Conservation (phyloP, 2,113 vertebrate genomes). For the Mesitornis unicolor region DNA sequence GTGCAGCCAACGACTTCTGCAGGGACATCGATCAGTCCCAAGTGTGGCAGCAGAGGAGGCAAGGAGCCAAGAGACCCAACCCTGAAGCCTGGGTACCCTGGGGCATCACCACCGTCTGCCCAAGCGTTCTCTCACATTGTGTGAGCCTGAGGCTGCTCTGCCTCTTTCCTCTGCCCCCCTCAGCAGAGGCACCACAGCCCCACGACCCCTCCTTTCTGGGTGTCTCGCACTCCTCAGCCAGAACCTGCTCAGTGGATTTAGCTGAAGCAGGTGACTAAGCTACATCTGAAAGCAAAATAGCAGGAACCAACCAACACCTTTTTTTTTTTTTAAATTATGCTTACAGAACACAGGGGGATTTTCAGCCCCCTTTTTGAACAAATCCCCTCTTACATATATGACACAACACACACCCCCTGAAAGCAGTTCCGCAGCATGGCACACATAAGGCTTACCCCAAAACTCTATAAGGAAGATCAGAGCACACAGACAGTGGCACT, state of each 20-base stretch:
- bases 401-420: too few species aligned
- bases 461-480: not conserved
- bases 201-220: too few species aligned
- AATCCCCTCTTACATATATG: rapidly evolving
- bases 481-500: rapidly evolving
- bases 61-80: not conserved
- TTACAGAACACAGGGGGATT: not conserved
- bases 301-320: not conserved
- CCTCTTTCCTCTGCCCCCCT: not conserved
- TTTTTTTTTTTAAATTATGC: not conserved
- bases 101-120: not conserved
- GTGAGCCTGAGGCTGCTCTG: rapidly evolving
- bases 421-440: rapidly evolving
- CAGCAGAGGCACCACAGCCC: not conserved
- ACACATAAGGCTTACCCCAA: not conserved
- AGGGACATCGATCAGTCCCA: not conserved
- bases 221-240: not conserved
- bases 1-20: not conserved
- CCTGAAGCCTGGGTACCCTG: not conserved
- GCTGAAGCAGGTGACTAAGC: not conserved
- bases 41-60: not conserved
- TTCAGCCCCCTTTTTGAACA: not conserved
- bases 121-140: rapidly evolving
- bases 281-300: not conserved
- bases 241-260: not conserved